These are phyloP conservation scores for Calephelis virginiensis DNA, from an alignment of 1,140 invertebrate genomes.

Conservation along the genomic window DNA sequence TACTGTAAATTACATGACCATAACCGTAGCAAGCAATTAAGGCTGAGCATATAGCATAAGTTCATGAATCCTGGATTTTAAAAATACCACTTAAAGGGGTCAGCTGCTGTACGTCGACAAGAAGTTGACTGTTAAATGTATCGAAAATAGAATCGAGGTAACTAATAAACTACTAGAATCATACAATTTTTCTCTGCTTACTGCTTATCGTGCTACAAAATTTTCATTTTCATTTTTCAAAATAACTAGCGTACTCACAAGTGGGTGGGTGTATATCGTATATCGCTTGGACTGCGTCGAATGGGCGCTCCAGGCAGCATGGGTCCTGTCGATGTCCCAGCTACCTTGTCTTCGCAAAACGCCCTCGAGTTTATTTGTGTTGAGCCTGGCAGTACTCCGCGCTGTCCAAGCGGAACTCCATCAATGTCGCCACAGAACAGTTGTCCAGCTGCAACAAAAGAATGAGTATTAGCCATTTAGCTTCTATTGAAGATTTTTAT, in stretches of 20 bases:
- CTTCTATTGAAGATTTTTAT: background rate
- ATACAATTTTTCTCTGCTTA: too few species aligned
- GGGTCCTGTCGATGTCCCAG: slow-evolving; percentile 48
- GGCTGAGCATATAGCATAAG: too few species aligned
- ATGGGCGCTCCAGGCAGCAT: slow-evolving; percentile 61
- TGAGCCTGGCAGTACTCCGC: slow-evolving; percentile 97
- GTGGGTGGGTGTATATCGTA: slow-evolving; percentile 51
- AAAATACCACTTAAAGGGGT: too few species aligned
- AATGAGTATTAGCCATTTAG: slow-evolving; percentile 11
- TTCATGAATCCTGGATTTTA: too few species aligned
- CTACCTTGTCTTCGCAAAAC: slow-evolving; percentile 48
- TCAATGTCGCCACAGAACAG: slow-evolving; percentile 88
- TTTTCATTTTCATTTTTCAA: background rate
- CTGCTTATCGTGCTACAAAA: too few species aligned
- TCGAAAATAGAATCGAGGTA: too few species aligned
- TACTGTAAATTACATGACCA: too few species aligned
- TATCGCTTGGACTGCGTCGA: slow-evolving; percentile 45
- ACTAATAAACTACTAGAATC: too few species aligned
- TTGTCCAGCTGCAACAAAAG: slow-evolving; percentile 72
- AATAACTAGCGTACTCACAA: slow-evolving; percentile 38
- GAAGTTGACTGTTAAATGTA: too few species aligned
- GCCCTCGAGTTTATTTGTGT: slow-evolving; percentile 90
- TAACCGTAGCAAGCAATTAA: too few species aligned
- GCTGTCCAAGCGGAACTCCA: slow-evolving; percentile 97
- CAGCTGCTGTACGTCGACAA: too few species aligned